phyloP scores from a whole-genome alignment of 1,140 invertebrate species.

The Calycopis cecrops region DNA sequence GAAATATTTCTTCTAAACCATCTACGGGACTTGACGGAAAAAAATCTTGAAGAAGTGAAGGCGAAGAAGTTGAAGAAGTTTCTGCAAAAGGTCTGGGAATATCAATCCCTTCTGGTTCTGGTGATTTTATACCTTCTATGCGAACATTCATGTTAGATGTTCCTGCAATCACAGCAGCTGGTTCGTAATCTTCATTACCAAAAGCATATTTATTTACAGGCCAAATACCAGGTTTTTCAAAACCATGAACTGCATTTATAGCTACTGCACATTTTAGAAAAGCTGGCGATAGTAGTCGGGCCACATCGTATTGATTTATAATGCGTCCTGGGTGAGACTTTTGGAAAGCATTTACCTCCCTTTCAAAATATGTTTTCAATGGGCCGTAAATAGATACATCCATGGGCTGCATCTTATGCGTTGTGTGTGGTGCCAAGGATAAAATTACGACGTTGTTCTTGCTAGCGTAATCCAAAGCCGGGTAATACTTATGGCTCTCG shows the following conservation, averaged over 20 bases:
- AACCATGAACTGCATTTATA: conserved; percentile 49
- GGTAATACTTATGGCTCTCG: conserved; percentile 10
- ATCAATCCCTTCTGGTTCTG: conserved; percentile 51
- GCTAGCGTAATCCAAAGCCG: not conserved
- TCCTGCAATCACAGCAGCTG: conserved; percentile 40
- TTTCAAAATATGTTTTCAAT: conserved; percentile 12
- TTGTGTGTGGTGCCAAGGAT: conserved; percentile 13
- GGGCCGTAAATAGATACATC: conserved; percentile 8
- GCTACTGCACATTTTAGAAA: conserved; percentile 46
- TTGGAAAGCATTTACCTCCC: no score
- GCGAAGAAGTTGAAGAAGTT: conserved; percentile 24
- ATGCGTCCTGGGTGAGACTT: conserved; percentile 20
- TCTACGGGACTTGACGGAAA: conserved; percentile 32
- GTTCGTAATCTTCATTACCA: conserved; percentile 37
- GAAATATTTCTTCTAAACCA: conserved; percentile 31
- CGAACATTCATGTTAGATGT: conserved; percentile 59
- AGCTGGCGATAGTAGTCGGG: conserved; percentile 34
- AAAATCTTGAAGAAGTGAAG: conserved; percentile 28
- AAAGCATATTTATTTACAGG: conserved; percentile 50
- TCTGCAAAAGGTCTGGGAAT: conserved; percentile 56
- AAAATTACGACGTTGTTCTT: conserved; percentile 1
- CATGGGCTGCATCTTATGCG: conserved; percentile 6
- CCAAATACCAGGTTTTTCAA: conserved; percentile 48
- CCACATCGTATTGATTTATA: conserved; percentile 19
- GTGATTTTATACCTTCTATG: conserved; percentile 22